Percentiles rank a stretch among this genome's conserved stretches.
Evolutionary conservation across 1,140 invertebrate genomes (phyloP).

Genomic region (Scylla paramamosain): DNA sequence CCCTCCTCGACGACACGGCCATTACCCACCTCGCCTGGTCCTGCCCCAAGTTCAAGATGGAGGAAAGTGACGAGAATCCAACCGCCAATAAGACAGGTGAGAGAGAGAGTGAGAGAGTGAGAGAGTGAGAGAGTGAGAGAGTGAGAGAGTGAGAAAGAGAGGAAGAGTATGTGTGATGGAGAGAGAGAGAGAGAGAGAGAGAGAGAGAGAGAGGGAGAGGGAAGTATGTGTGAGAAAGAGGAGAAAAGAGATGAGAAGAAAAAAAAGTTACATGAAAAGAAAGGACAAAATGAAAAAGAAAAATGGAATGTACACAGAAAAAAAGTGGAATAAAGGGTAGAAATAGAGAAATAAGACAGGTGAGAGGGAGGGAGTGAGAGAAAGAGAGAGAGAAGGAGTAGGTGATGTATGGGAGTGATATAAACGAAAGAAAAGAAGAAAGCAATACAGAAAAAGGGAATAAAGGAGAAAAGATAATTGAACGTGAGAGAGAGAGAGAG

Average conservation of each 20-base stretch:
- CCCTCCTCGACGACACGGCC: constrained; percentile 87
- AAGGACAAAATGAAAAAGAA: not conserved
- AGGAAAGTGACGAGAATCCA: constrained; percentile 89
- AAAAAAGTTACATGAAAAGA: not conserved
- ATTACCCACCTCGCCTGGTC: constrained; percentile 97
- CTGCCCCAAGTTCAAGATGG: constrained; percentile 99
- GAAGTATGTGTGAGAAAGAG: not conserved
- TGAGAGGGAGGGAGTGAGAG: too few species aligned
- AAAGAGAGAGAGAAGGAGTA: too few species aligned
- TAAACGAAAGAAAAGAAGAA: not conserved
- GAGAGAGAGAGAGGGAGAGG: not conserved
- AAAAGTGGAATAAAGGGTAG: too few species aligned
- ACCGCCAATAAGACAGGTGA: constrained; percentile 48
- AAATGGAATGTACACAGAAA: not conserved
- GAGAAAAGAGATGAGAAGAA: too few species aligned
- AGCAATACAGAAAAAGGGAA: too few species aligned
- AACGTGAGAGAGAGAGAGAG: too few species aligned
- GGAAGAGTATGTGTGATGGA: not conserved
- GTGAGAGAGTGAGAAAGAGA: not conserved
- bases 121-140: not conserved
- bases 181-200: constrained; percentile 11
- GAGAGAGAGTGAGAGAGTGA: not conserved
- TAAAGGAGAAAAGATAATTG: too few species aligned
- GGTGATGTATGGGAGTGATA: too few species aligned
- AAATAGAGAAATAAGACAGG: not conserved